phyloP scores from a whole-genome alignment of 2,113 vertebrate species.

The Alouatta palliata region DNA sequence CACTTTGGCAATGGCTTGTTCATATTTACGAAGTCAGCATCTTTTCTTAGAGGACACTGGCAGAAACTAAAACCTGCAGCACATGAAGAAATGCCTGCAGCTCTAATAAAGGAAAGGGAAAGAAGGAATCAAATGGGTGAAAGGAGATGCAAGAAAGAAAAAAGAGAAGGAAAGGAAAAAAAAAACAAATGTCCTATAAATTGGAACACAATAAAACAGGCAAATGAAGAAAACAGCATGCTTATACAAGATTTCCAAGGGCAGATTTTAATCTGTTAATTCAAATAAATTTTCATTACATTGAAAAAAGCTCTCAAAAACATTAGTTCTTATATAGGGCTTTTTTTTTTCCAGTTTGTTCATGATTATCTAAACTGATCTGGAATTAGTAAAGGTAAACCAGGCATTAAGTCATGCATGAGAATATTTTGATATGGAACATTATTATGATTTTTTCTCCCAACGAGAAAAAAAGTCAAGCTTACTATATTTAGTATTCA shows the following conservation, averaged over 20 bases:
- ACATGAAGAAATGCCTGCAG: not conserved
- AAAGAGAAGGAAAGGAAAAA: not conserved
- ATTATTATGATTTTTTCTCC: not conserved
- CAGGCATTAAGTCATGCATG: not conserved
- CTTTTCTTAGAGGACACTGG: not conserved
- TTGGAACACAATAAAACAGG: not conserved
- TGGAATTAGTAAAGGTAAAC: constrained; percentile 40
- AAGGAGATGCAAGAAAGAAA: not conserved
- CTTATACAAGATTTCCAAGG: not conserved
- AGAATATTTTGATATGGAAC: not conserved
- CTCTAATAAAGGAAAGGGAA: not conserved
- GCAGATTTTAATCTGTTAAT: not conserved
- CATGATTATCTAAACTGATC: not conserved
- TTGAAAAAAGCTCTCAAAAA: not conserved
- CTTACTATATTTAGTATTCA: constrained; percentile 38
- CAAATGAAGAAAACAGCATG: not conserved
- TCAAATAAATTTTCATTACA: not conserved
- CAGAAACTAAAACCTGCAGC: constrained; percentile 4
- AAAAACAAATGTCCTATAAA: not conserved
- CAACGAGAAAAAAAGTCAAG: not conserved
- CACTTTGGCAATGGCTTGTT: not conserved
- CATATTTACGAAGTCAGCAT: constrained; percentile 16
- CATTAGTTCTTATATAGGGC: not conserved
- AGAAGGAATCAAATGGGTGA: not conserved
- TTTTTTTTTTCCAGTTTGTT: not conserved